Percentiles rank a stretch among this genome's conserved stretches.
Evolutionary conservation across 2,797 vertebrate genomes (phyloP).

Genomic region (Podarcis siculus): DNA sequence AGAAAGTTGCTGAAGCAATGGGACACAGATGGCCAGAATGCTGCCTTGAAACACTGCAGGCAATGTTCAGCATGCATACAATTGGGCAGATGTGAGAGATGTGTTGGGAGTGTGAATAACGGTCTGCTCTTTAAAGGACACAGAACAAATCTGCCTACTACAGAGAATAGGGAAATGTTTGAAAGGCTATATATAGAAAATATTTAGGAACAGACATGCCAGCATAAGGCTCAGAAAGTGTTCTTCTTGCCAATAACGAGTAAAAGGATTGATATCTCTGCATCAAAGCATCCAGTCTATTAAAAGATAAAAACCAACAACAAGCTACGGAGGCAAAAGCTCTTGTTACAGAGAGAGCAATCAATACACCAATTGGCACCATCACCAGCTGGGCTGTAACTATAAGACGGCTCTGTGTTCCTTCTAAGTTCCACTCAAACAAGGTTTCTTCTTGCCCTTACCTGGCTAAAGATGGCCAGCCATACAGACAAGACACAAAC

Average conservation of each 20-base stretch:
- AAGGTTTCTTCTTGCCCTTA: background rate
- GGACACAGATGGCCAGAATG: slow-evolving; percentile 70
- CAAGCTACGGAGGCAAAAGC: background rate
- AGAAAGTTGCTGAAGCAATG: slow-evolving; percentile 74
- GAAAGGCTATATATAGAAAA: slow-evolving; percentile 47
- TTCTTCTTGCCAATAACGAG: slow-evolving; percentile 50
- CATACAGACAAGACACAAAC: background rate
- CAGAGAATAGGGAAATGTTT: slow-evolving; percentile 42
- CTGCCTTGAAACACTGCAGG: slow-evolving; percentile 65
- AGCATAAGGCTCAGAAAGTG: slow-evolving; percentile 40
- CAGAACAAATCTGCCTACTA: slow-evolving; percentile 64
- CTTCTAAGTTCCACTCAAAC: slow-evolving; percentile 28
- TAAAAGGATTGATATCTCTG: slow-evolving; percentile 52
- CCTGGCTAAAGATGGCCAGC: background rate
- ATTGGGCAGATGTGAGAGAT: slow-evolving; percentile 61
- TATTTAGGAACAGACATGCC: slow-evolving; percentile 41
- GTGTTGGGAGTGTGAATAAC: slow-evolving; percentile 8
- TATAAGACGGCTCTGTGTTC: background rate
- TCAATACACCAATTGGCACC: slow-evolving; percentile 13
- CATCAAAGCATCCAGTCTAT: slow-evolving; percentile 36
- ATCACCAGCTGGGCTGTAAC: slow-evolving; percentile 22
- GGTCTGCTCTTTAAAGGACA: slow-evolving; percentile 61
- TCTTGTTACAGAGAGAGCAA: slow-evolving; percentile 3
- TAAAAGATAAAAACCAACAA: slow-evolving; percentile 16
- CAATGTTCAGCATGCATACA: slow-evolving; percentile 51